These are phyloP conservation scores for Atrichornis clamosus DNA, from an alignment of 2,113 vertebrate species.

Conservation along the genomic window DNA sequence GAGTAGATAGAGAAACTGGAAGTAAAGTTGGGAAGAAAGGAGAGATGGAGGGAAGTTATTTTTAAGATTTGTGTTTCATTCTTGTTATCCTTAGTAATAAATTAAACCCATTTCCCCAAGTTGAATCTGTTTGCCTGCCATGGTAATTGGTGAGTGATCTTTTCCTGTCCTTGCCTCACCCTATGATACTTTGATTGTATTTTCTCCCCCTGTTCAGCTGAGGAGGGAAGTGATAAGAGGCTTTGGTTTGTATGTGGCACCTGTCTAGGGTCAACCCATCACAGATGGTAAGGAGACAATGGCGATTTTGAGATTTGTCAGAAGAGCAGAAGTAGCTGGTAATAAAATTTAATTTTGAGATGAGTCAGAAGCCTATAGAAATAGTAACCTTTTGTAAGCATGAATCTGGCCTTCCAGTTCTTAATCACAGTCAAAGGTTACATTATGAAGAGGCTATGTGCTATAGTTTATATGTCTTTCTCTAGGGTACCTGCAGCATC, in stretches of 20 bases:
- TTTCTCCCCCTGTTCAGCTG: background rate
- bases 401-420: background rate
- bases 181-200: background rate
- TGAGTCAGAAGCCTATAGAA: background rate
- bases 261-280: background rate
- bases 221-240: background rate
- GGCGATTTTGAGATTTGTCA: background rate
- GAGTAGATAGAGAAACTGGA: background rate
- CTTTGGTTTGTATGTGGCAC: background rate
- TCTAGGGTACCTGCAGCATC: background rate
- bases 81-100: background rate
- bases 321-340: background rate
- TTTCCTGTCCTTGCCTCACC: background rate
- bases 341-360: background rate
- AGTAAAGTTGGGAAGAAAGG: background rate
- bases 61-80: background rate
- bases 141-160: background rate
- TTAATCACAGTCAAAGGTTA: background rate
- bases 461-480: background rate
- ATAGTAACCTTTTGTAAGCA: background rate
- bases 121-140: background rate
- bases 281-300: background rate
- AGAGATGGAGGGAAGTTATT: background rate
- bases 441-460: accelerated
- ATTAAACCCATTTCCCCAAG: background rate